Base-by-base conservation (phyloP, 2,797 vertebrate genomes). In the Chromis chromis region DNA sequence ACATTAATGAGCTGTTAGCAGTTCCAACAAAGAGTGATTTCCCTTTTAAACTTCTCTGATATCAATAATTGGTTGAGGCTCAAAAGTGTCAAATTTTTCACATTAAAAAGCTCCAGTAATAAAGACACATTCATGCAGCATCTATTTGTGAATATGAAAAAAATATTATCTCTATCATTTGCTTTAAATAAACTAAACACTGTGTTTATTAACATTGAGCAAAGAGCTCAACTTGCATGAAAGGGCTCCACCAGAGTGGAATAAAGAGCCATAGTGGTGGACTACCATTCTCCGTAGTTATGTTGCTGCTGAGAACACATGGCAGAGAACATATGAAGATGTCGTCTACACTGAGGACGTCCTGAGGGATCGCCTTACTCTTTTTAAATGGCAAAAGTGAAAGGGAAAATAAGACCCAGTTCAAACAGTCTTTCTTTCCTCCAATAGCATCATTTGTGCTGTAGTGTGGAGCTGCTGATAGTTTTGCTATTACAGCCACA, bases 361-460 rank as follows among this genome's bases (percentile, higher is more conserved):
- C 56, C 68, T 56, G 40, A 76, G 50, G 50, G 53, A 73, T 67
- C 22, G 12, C 40, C 46, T 31, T 31, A 33, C 40, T 64, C 28
- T 52, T 48, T 59, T 53, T 36, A 65, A 73, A 81, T 49, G 21
- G 54, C 54, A 53, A 39, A 17, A 36, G 28, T 48, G 55, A 53
- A 52, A 28, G 58, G 6, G 22, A 74, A 63, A 64, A 81, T 22
- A 65, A 64, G 25, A 50, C n/a, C 39, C 5, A 17, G 70, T 50
- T 65, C 49, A 75, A 74, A 74, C 2, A 36, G 39, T 27, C 70
- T 59, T 58, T 81, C 40, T 57, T 52, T 68, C 16, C 55, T 67
- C 46, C 53, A 33, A 28, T 56, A 65, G 70, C 66, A 74, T 65
- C 62, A 27, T 84, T 76, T 67, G 70, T 82, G 68, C 60, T 67